Evolutionary conservation across 2,888 invertebrate genomes (phyloP), one percentile per base, ranked within the genome.

Genomic region (Ochropleura plecta): DNA sequence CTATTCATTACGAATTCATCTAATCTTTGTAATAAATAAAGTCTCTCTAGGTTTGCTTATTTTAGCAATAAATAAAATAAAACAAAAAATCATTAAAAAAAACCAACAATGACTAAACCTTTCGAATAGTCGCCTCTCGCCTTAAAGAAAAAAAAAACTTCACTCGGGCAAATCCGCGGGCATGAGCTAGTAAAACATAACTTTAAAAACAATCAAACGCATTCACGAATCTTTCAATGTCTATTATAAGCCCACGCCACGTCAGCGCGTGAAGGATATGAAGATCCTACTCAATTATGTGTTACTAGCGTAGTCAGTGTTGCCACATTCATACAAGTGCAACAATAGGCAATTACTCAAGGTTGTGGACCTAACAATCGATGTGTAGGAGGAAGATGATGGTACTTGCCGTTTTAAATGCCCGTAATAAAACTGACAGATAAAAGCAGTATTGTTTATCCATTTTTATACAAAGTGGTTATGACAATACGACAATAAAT

Each of bases 321-420:
- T 86, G 73, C 80, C 79, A 79, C 85, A 81, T 84, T 76, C 83
- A 90, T 86, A 86, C 84, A 85, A 81, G 87, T 71, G 75, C 70
- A 86, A 92, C 90, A 92, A 91, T 91, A 74, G 88, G 80, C 80
- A 85, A 90, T 91, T 88, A 89, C 72, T 90, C 86, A 88, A 86
- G 83, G 79, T 83, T 74, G 59, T 77, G 70, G 70, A 49, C 62
- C 40, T 66, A 67, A 85, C 83, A 86, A 88, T 84, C 79, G 80
- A 78, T 75, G 89, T 82, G 82, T 82, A 76, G 82, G 82, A 53
- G 18, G 69, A 14, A 53, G 63, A 55, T 77, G 85, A 73, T 68
- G 62, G 55, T 73, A 81, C 76, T 51, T 40, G 8, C 46, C 8
- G 60, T 60, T 48, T 49, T 42, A 65, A n/a, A 51, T 60, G 40